Evolutionary conservation across 2,113 vertebrate genomes (phyloP), one percentile per base, ranked within the genome.

Genomic region (Peromyscus leucopus): DNA sequence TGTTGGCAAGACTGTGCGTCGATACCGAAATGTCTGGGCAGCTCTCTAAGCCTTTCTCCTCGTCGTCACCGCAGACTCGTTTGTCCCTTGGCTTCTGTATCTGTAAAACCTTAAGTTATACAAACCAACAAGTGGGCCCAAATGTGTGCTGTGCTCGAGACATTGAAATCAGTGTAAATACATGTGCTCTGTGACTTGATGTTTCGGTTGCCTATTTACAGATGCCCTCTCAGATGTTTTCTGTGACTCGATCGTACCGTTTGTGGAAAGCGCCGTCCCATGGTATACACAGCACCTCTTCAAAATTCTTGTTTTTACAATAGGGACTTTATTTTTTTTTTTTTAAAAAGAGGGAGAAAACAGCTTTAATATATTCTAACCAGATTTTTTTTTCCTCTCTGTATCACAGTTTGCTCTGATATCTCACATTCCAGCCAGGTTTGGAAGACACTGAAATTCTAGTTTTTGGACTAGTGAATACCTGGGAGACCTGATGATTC

Each of bases 151-250:
- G 95, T 93, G 48, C 67, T 92, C 10, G 89, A 76, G 31, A 83
- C 85, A 89, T 88, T 90, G 90, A 90, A 93, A 89, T 95, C 92
- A 57, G 51, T 96, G 82, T 96, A 97, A 98, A 96, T 95, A 91
- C 63, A 94, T 93, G 95, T 95, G 72, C 95, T 95, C n/a, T 80
- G 79, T 72, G 78, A 90, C 87, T 93, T 79, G 63, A 85, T 90
- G 86, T 91, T 95, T 93, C 74, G 83, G 39, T 95, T 96, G 91
- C 59, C 33, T 97, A 36, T 78, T 92, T 96, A 78, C 96, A 90
- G 83, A 96, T 74, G 94, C 86, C 90, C 86, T 86, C 91, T 82
- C 55, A 96, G 39, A 33, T 88, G 91, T 96, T 83, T 84, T 26
- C 79, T 84, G 95, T 91, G 83, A 92, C 89, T 17, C 42, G 12